Evolutionary conservation across 2,888 invertebrate species (phyloP), one percentile per base, ranked within the genome.

Genomic region (Agriotes lineatus): DNA sequence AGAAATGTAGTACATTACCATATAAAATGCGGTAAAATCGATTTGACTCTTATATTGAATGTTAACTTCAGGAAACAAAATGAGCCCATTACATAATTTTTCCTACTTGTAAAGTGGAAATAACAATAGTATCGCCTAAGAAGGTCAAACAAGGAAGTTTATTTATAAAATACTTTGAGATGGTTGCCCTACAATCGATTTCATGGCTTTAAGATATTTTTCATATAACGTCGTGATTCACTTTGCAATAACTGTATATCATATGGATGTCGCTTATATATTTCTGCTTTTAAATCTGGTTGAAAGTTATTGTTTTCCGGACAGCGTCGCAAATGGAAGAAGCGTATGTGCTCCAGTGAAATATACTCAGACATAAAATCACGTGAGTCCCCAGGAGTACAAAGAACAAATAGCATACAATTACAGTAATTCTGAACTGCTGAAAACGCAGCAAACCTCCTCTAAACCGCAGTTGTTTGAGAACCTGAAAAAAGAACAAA

Each of bases 351-450:
- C 16, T 18, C 18, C 18, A n/a, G 20, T 52, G 18, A 52, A 52
- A 52, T 52, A 52, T 52, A 30, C 18, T 33, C 18, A 33, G 10
- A 52, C 52, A 44, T 48, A 54, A 61, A 56, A 61, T 54, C 22
- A 56, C 57, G 57, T 39, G 52, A 56, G 33, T 30, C 39, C 63
- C 33, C 42, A 18, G 18, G 50, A 62, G 61, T 57, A 61, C 48
- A 54, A 37, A 56, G 61, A 67, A 67, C 56, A 67, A 67, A 67
- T 67, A 37, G 67, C 48, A 45, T 61, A 61, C 60, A 67, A 67
- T 67, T 67, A 67, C 39, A 62, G 61, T 63, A 64, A 59, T 69
- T 54, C 64, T 45, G 44, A 58, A 64, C 64, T 54, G 69, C 65
- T 61, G 65, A 65, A 65, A 69, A 61, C 59, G 64, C 50, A 64